A percentile compares a stretch with the other conserved stretches of the same genome.
These are phyloP conservation scores for Anthoscopus minutus DNA, from an alignment of 2,113 vertebrate species.

Conservation along the genomic window DNA sequence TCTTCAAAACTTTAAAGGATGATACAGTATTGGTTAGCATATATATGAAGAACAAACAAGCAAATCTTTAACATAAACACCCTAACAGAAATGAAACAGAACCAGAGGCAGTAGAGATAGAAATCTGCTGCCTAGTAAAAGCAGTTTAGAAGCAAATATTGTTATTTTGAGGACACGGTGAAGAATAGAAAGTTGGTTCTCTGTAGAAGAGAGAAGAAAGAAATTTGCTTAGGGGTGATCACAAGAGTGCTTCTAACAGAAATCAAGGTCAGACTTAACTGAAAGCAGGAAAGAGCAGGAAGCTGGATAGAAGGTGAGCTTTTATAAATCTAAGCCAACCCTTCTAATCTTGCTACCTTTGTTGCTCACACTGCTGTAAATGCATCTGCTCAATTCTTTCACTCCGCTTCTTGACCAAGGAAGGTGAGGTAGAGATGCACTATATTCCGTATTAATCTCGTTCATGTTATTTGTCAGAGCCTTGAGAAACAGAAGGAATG, in stretches of 20 bases:
- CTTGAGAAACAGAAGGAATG: not conserved
- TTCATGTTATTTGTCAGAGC: not conserved
- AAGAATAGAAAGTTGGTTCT: not conserved
- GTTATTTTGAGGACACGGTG: not conserved
- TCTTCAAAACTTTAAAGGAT: not conserved
- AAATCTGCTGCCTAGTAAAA: not conserved
- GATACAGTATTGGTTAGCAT: not conserved
- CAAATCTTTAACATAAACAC: not conserved
- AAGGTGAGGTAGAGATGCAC: not conserved
- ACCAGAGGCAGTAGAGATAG: not conserved
- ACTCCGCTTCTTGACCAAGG: not conserved
- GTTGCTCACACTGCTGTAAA: not conserved
- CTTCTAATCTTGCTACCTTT: not conserved
- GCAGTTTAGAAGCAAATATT: not conserved
- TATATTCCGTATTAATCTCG: not conserved
- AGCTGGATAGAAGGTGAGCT: not conserved
- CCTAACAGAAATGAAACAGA: not conserved
- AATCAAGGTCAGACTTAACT: not conserved
- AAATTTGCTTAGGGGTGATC: not conserved
- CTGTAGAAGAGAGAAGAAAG: not conserved
- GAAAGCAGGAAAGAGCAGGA: not conserved
- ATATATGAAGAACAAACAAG: not conserved
- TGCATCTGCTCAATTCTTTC: not conserved
- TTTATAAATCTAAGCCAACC: not conserved
- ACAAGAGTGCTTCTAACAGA: not conserved